Percentiles rank a stretch among this genome's conserved stretches.
Evolutionary conservation across 1,140 invertebrate species (phyloP).

Genomic region (Saccostrea cuccullata): DNA sequence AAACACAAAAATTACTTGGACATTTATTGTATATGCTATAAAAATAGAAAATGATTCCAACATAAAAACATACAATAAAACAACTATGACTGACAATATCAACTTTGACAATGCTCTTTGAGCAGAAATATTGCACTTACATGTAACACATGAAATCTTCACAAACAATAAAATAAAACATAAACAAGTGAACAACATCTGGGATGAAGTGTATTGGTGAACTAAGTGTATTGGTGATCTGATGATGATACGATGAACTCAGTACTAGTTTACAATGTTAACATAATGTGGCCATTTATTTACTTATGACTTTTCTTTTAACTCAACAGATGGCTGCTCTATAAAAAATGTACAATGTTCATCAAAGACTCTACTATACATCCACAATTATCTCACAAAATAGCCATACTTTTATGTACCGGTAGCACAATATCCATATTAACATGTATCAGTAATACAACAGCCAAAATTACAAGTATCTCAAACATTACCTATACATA

Average conservation of each 20-base stretch:
- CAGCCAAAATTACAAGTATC: no score
- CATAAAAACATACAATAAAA: conserved; percentile 9
- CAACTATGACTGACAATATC: background rate
- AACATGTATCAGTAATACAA: no score
- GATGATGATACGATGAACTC: background rate
- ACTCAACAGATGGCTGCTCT: no score
- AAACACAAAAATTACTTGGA: background rate
- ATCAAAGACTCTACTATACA: no score
- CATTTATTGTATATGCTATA: conserved; percentile 29
- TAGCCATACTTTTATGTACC: no score
- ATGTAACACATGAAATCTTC: background rate
- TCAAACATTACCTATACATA: no score
- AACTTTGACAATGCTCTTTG: background rate
- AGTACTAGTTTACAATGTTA: no score
- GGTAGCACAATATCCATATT: no score
- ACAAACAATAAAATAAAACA: background rate
- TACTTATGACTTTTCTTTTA: no score
- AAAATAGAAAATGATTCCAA: conserved; percentile 28
- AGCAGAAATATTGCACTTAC: background rate
- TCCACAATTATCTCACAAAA: no score
- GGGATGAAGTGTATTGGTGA: background rate
- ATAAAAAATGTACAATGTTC: no score
- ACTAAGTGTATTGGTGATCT: background rate
- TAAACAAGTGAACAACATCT: background rate
- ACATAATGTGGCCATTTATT: no score